Percentiles rank a stretch among this genome's conserved stretches.
These are phyloP conservation scores for Chironomus riparius DNA, from an alignment of 2,888 invertebrate genomes.

Conservation along the genomic window DNA sequence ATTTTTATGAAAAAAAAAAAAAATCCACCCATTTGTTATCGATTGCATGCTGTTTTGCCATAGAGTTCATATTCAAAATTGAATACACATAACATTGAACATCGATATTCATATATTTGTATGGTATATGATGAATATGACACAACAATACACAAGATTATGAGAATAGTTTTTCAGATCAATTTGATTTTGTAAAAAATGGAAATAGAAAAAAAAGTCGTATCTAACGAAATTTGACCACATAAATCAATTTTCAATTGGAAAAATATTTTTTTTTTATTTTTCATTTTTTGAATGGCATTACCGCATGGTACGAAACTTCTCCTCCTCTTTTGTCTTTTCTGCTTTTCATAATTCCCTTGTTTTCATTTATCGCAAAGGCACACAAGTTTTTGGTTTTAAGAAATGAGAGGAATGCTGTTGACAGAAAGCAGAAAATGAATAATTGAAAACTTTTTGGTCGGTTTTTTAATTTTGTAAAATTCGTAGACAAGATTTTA, in stretches of 20 bases:
- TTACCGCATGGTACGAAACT: not conserved
- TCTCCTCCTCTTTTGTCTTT: too few species aligned
- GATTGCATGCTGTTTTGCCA: too few species aligned
- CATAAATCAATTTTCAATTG: constrained; percentile 15
- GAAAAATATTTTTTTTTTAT: not conserved
- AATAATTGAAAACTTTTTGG: not conserved
- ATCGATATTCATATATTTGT: too few species aligned
- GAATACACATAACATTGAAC: too few species aligned
- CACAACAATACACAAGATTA: not conserved
- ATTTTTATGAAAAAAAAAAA: too few species aligned
- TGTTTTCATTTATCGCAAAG: not conserved
- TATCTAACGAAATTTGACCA: not conserved
- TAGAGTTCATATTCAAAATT: too few species aligned
- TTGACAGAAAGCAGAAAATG: constrained; percentile 6
- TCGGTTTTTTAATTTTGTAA: not conserved
- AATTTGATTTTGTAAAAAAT: not conserved
- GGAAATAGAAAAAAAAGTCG: not conserved
- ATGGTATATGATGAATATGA: too few species aligned
- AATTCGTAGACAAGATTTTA: too few species aligned
- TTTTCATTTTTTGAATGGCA: not conserved
- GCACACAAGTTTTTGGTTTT: not conserved
- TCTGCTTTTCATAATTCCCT: too few species aligned
- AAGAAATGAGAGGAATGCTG: not conserved
- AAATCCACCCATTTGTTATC: too few species aligned
- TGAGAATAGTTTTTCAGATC: not conserved